These are phyloP conservation scores for Mirza zaza DNA, from an alignment of 2,113 vertebrate genomes.

Conservation along the genomic window DNA sequence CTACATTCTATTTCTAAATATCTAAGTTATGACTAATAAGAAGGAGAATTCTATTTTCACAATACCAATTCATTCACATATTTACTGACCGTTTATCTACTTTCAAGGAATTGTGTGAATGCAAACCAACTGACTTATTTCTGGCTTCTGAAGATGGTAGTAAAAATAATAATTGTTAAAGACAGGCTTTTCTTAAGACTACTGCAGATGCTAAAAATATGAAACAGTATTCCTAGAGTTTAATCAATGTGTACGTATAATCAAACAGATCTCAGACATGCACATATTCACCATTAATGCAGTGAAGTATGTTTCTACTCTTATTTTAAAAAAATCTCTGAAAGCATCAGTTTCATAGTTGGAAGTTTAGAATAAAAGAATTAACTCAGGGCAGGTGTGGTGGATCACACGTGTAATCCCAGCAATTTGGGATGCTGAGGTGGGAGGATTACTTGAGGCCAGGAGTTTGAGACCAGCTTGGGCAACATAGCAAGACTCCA, in stretches of 20 bases:
- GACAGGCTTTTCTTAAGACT: not conserved
- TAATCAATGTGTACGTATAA: not conserved
- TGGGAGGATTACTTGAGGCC: no score
- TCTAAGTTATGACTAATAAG: not conserved
- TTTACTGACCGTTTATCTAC: not conserved
- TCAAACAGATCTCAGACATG: not conserved
- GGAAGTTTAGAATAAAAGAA: not conserved
- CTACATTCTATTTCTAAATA: not conserved
- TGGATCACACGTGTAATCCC: no score
- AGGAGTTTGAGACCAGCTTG: no score
- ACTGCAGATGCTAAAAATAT: not conserved
- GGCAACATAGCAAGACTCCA: no score
- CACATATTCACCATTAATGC: not conserved
- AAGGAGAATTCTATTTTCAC: not conserved
- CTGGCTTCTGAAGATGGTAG: not conserved
- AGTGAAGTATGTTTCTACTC: not conserved
- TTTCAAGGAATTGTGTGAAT: not conserved
- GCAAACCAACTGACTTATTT: not conserved
- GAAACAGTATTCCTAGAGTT: not conserved
- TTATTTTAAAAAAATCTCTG: not conserved
- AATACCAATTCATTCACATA: conserved; percentile 10
- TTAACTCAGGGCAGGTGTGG: not conserved
- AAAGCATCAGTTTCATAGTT: not conserved
- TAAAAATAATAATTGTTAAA: not conserved
- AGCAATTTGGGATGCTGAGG: no score